These are phyloP conservation scores for Neolamprologus fasciatus DNA, from an alignment of 2,113 vertebrate species.

Conservation along the genomic window DNA sequence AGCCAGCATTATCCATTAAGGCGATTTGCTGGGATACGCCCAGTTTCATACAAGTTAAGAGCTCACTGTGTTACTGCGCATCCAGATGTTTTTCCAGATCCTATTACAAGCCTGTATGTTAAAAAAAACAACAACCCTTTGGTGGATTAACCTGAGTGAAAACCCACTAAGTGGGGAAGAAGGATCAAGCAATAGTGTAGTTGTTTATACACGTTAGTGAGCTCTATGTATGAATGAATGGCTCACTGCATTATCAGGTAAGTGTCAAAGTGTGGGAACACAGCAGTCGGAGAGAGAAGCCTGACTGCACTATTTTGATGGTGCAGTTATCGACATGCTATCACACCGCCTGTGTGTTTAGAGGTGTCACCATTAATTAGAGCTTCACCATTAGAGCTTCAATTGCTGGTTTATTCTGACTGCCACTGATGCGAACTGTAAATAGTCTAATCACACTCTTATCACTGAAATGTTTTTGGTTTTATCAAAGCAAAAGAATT, in stretches of 20 bases:
- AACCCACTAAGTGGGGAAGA: not conserved
- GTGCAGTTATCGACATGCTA: constrained; percentile 10
- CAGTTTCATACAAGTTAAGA: not conserved
- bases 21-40: constrained; percentile 5
- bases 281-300: not conserved
- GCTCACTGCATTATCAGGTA: constrained; percentile 6
- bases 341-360: constrained; percentile 5
- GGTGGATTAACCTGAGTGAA: constrained; percentile 30
- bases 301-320: not conserved
- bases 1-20: constrained; percentile 40
- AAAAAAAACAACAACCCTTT: not conserved
- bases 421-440: not conserved
- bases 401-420: not conserved
- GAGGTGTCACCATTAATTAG: constrained; percentile 37
- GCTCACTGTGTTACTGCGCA: constrained; percentile 1
- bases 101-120: constrained; percentile 13
- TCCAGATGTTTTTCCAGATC: constrained; percentile 16
- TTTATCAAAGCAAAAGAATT: not conserved
- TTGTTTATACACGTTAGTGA: constrained; percentile 3
- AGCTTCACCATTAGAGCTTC: not conserved
- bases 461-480: not conserved
- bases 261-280: not conserved
- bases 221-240: not conserved
- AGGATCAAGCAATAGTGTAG: not conserved
- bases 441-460: constrained; percentile 16